Evolutionary conservation across 2,888 invertebrate genomes (phyloP).

Genomic region (Mythimna loreyi): DNA sequence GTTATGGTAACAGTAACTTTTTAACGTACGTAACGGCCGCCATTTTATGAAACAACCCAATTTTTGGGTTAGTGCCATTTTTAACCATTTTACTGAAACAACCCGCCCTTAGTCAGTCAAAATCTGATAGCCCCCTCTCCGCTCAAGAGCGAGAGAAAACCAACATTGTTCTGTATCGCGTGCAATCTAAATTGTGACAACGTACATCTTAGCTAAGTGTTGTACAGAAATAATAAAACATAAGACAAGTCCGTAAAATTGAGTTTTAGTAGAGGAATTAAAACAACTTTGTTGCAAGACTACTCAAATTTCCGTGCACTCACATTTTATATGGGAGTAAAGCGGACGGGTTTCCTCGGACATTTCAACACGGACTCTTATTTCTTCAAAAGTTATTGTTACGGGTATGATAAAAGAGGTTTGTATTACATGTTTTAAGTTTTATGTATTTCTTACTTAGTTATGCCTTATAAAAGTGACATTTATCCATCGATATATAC

Average conservation of each 20-base stretch:
- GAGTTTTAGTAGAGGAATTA: constrained; percentile 47
- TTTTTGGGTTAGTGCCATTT: no score
- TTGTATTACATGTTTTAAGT: constrained; percentile 12
- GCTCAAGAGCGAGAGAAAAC: no score
- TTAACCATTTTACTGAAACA: no score
- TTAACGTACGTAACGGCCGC: no score
- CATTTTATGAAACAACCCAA: no score
- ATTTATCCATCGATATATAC: no score
- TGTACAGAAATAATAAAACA: constrained; percentile 14
- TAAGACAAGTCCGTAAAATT: constrained; percentile 11
- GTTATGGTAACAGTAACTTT: no score
- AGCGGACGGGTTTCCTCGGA: constrained; percentile 26
- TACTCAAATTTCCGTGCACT: constrained; percentile 26
- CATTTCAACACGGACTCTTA: constrained; percentile 23
- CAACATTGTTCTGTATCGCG: no score
- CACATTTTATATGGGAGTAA: constrained; percentile 53
- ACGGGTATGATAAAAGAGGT: background rate
- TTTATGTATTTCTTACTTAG: background rate
- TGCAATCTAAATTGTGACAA: background rate
- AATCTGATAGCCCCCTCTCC: no score
- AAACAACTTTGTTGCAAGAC: constrained; percentile 48
- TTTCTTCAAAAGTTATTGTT: constrained; percentile 21
- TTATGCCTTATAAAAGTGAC: background rate
- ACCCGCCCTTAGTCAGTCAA: no score
- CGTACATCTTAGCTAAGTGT: background rate